A percentile compares a stretch with the other conserved stretches of the same genome.
These are phyloP conservation scores for Pogonocherus hispidulus DNA, from an alignment of 2,888 invertebrate genomes.

Conservation along the genomic window DNA sequence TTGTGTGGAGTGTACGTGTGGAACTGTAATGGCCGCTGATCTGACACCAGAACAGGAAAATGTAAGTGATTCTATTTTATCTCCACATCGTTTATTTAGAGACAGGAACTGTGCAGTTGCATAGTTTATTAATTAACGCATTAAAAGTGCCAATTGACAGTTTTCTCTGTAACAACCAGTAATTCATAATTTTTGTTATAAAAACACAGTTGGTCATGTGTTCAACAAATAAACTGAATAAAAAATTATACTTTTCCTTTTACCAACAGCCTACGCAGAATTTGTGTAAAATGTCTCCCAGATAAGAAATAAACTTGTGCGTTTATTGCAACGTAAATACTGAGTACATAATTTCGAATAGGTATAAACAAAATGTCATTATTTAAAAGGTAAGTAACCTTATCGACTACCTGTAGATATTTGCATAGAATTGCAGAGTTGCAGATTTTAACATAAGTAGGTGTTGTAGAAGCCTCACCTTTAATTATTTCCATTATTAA, in stretches of 20 bases:
- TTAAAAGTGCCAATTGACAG: neutral
- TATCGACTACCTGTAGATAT: conserved; percentile 28
- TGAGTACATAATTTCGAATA: neutral
- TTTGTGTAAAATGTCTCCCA: conserved; percentile 6
- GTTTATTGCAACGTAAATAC: neutral
- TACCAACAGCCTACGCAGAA: conserved; percentile 14
- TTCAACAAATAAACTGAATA: conserved; percentile 26
- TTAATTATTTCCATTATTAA: too few relatives aligned
- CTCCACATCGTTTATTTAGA: neutral
- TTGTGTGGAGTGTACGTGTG: conserved; percentile 45
- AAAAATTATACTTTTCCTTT: conserved; percentile 28
- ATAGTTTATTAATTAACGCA: conserved; percentile 4
- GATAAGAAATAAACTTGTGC: neutral
- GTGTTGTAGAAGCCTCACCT: too few relatives aligned
- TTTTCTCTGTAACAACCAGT: conserved; percentile 2
- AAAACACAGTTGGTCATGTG: conserved; percentile 34
- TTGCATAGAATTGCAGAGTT: conserved; percentile 7
- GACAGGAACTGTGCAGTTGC: neutral
- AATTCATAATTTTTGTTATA: conserved; percentile 27
- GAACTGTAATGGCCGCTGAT: conserved; percentile 75
- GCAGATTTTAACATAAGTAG: too few relatives aligned
- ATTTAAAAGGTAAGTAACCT: conserved; percentile 12
- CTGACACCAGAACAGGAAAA: conserved; percentile 84
- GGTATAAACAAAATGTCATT: conserved; percentile 2
- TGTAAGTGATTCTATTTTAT: conserved; percentile 71